phyloP scores from a whole-genome alignment of 1,140 invertebrate genomes.

The Sinella curviseta region DNA sequence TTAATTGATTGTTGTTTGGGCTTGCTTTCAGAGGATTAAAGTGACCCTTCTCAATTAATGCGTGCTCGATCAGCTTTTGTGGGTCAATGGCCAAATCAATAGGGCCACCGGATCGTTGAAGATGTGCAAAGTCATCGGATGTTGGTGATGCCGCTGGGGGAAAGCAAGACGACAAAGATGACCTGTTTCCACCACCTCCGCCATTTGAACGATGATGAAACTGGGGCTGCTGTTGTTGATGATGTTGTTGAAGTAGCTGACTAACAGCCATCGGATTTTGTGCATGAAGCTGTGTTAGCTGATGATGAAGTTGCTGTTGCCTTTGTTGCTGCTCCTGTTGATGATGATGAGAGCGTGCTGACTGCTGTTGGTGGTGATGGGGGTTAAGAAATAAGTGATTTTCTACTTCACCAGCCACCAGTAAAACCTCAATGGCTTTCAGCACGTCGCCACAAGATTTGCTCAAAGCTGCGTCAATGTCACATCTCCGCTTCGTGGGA shows the following conservation, averaged over 20 bases:
- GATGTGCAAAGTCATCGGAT: background rate
- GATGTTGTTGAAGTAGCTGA: slow-evolving; percentile 34
- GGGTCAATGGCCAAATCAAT: slow-evolving; percentile 45
- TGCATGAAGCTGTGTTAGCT: slow-evolving; percentile 23
- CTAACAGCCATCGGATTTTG: slow-evolving; percentile 15
- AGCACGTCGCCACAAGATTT: slow-evolving; percentile 78
- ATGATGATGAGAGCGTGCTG: slow-evolving; percentile 45
- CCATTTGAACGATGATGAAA: background rate
- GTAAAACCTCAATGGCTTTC: slow-evolving; percentile 82
- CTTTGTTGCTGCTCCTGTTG: slow-evolving; percentile 33
- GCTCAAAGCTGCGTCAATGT: slow-evolving; percentile 77
- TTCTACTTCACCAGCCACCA: slow-evolving; percentile 41
- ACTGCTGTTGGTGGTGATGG: slow-evolving; percentile 42
- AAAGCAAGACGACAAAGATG: background rate
- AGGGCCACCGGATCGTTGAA: slow-evolving; percentile 1
- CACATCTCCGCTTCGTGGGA: slow-evolving; percentile 75
- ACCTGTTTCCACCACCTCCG: background rate
- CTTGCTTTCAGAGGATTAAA: slow-evolving; percentile 1
- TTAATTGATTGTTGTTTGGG: slow-evolving; percentile 16
- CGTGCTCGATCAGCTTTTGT: slow-evolving; percentile 42
- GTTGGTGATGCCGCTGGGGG: background rate
- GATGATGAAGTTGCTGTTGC: slow-evolving; percentile 28
- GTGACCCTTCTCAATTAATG: slow-evolving; percentile 30
- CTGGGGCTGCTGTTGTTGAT: slow-evolving; percentile 14
- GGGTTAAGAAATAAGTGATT: slow-evolving; percentile 35